Evolutionary conservation across 2,113 vertebrate species (phyloP), one percentile per base, ranked within the genome.

Genomic region (Melanocharis versteri): DNA sequence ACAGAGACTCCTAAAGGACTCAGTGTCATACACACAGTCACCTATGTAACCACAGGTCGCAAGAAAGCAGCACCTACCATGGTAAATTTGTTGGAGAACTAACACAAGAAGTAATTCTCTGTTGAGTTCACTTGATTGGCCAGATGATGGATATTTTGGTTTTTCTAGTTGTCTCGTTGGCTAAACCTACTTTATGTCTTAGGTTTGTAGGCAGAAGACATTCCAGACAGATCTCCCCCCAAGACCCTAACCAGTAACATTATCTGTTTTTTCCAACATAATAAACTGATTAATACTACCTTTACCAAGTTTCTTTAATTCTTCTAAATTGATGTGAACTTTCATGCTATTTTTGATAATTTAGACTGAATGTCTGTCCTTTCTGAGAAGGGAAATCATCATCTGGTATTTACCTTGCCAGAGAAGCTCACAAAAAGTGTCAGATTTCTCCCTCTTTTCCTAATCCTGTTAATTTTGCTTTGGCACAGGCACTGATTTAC

Each of bases 1-100:
- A 62, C 0, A 1, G 28, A 62, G n/a, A 71, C 17, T 86, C 42
- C 28, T 40, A 30, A 57, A 66, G 37, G 9, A 71, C n/a, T 47
- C n/a, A 26, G 3, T n/a, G 44, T 12, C 3, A 0, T 19, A 44
- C 4, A 39, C 5, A 15, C 23, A 44, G 4, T 60, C 20, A 70
- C 14, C 44, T 35, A 31, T 22, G 18, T 22, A 83, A 39, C 7
- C 13, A 15, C 40, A 40, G 1, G 6, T 22, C 47, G n/a, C 23
- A 56, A 56, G 37, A 85, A 73, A 82, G 40, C 15, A 45, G 17
- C 13, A 51, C 18, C n/a, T 31, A 42, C 3, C 19, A 22, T 54
- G n/a, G n/a, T n/a, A 12, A 40, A 40, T 40, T 56, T 65, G 3
- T 6, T 69, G 21, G n/a, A 88, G 40, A 84, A 6, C 22, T 60